Conservation (phyloP, 1,140 invertebrate genomes). For the Pogonus chalceus region DNA sequence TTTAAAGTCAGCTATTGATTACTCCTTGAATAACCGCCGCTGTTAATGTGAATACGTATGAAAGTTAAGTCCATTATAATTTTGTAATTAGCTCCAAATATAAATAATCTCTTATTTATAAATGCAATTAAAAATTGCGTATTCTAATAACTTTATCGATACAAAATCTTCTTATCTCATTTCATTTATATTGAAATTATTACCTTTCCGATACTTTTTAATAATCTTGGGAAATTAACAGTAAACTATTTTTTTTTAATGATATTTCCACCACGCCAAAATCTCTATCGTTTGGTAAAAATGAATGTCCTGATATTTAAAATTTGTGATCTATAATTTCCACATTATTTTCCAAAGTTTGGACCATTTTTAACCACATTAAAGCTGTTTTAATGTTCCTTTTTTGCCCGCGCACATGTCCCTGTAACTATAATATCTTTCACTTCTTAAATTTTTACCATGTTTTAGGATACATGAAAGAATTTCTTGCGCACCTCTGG, state of each 20-base stretch:
- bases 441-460: neutral
- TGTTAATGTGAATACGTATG: no score
- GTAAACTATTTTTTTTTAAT: no score
- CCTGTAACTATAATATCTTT: neutral
- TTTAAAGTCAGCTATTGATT: no score
- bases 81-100: no score
- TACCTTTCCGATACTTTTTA: slow-evolving; percentile 8
- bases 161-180: slow-evolving; percentile 7
- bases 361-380: neutral
- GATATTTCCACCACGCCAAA: slow-evolving; percentile 18
- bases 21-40: no score
- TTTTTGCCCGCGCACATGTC: neutral
- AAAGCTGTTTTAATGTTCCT: neutral
- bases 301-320: slow-evolving; percentile 22
- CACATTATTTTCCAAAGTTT: slow-evolving; percentile 17
- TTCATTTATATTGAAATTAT: slow-evolving; percentile 9
- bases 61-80: no score
- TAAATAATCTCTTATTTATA: no score
- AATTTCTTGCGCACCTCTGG: slow-evolving; percentile 13
- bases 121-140: neutral
- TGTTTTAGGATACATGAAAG: slow-evolving; percentile 13
- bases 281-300: slow-evolving; percentile 20
- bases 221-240: slow-evolving; percentile 10
- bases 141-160: slow-evolving; percentile 3
- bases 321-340: slow-evolving; percentile 23